phyloP scores from a whole-genome alignment of 64 coral and sea anemone genomes.

The Montipora sp. region DNA sequence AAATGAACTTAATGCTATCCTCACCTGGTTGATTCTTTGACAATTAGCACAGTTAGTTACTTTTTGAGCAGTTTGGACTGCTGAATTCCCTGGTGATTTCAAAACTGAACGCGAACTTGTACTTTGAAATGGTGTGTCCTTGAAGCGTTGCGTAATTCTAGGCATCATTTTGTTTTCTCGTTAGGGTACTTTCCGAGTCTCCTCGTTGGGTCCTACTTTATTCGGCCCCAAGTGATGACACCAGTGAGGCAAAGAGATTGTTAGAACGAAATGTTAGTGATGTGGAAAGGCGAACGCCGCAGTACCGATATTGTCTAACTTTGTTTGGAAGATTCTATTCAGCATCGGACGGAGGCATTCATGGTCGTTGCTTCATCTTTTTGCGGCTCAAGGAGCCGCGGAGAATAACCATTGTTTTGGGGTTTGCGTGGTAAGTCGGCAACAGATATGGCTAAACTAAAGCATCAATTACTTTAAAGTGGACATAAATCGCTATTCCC shows the following conservation, averaged over 20 bases:
- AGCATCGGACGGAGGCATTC: not conserved
- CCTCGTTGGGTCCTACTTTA: slow-evolving; percentile 76
- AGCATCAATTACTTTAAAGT: too few relatives aligned
- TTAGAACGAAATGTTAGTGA: slow-evolving; percentile 38
- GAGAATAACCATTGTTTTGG: slow-evolving; percentile 27
- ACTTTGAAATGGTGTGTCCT: too few relatives aligned
- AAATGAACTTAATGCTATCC: too few relatives aligned
- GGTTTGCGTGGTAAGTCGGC: slow-evolving; percentile 38
- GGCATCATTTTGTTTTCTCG: not conserved
- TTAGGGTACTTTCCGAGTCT: slow-evolving; percentile 75
- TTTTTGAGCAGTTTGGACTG: too few relatives aligned
- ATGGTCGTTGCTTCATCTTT: slow-evolving; percentile 35
- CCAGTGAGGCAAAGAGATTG: slow-evolving; percentile 52
- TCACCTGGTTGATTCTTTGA: too few relatives aligned
- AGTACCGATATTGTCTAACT: slow-evolving; percentile 41
- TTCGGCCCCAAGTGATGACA: not conserved
- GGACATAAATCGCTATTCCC: too few relatives aligned
- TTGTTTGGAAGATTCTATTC: slow-evolving; percentile 46
- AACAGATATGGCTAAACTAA: too few relatives aligned
- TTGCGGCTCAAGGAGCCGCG: slow-evolving; percentile 27
- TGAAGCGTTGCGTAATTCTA: not conserved
- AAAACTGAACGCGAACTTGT: too few relatives aligned
- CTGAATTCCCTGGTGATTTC: too few relatives aligned
- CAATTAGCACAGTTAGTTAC: too few relatives aligned
- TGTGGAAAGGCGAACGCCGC: not conserved